Percentiles rank a stretch among this genome's conserved stretches.
Conservation (phyloP, 2,113 vertebrate species). For the Poecile atricapillus region DNA sequence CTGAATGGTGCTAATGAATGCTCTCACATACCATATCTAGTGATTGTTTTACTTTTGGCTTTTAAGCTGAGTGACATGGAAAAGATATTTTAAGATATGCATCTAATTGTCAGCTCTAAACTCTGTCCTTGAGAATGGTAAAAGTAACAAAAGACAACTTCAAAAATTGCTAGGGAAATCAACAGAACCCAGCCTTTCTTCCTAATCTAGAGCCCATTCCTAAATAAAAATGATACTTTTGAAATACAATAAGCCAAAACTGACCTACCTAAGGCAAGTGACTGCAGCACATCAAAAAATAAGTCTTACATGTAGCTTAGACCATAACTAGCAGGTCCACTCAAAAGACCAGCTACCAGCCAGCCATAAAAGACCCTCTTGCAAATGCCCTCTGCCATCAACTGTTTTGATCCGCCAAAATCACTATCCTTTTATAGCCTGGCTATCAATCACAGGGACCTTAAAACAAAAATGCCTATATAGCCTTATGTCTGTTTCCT, state of each 20-base stretch:
- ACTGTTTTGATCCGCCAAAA: background rate
- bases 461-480: background rate
- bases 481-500: background rate
- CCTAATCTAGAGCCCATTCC: background rate
- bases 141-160: background rate
- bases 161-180: background rate
- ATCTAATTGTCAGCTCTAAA: background rate
- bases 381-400: background rate
- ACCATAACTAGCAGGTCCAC: background rate
- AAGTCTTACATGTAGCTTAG: background rate
- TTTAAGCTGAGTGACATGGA: background rate
- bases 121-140: background rate
- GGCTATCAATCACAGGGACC: background rate
- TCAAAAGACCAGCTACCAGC: background rate
- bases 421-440: background rate
- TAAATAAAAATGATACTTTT: background rate
- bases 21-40: background rate
- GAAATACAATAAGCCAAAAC: background rate
- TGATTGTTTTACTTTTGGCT: background rate
- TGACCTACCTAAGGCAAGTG: background rate
- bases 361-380: background rate
- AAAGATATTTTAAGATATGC: background rate
- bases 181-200: background rate
- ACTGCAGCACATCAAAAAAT: background rate
- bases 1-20: constrained; percentile 2